Evolutionary conservation across 1,140 invertebrate genomes (phyloP).

Genomic region (Halictus rubicundus): DNA sequence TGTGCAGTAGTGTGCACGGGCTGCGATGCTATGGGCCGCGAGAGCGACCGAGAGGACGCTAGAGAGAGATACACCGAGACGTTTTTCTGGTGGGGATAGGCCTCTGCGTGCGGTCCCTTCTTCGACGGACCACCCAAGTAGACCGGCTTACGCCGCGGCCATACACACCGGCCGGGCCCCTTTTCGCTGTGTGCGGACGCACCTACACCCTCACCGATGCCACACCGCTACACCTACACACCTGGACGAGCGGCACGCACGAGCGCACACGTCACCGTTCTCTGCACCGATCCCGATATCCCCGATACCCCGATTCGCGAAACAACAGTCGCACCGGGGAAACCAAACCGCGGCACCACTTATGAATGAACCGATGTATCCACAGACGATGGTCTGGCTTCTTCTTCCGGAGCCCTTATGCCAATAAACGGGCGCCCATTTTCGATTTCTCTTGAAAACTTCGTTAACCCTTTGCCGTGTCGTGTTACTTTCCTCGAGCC

Average conservation of each 20-base stretch:
- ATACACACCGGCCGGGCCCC: conserved; percentile 60
- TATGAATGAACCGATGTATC: conserved; percentile 61
- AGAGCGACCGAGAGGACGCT: conserved; percentile 50
- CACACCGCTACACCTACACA: conserved; percentile 67
- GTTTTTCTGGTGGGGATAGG: conserved; percentile 78
- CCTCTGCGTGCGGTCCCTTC: conserved; percentile 80
- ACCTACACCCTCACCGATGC: conserved; percentile 31
- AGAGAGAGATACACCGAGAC: conserved; percentile 20
- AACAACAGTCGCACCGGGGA: not conserved
- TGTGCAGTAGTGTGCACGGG: conserved; percentile 56
- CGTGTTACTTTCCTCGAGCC: no score
- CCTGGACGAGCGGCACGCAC: conserved; percentile 52
- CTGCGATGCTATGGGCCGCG: conserved; percentile 46
- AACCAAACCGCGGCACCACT: conserved; percentile 36
- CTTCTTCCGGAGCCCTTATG: conserved; percentile 5
- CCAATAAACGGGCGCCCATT: no score
- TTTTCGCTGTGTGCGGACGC: conserved; percentile 22
- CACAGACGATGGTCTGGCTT: conserved; percentile 17
- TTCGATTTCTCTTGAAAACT: no score
- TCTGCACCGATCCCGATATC: conserved; percentile 34
- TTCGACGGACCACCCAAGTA: conserved; percentile 79
- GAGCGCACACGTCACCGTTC: conserved; percentile 57
- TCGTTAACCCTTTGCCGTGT: no score
- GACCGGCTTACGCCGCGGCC: conserved; percentile 73
- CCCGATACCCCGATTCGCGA: not conserved